Conservation (phyloP, 2,888 invertebrate genomes). For the Alentia gelatinosa region DNA sequence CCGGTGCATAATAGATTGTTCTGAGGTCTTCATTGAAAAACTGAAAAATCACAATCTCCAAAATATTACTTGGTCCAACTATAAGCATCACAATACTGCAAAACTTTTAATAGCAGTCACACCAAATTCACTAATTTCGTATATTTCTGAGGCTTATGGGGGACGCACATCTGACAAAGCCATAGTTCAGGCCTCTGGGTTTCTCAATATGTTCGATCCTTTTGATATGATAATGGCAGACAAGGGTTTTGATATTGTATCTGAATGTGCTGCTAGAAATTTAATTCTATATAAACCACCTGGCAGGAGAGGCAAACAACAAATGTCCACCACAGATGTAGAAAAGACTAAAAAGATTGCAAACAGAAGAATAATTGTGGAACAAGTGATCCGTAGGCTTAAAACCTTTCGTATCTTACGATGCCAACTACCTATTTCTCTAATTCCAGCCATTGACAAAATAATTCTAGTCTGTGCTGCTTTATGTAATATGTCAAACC, state of each 20-base stretch:
- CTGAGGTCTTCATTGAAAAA: constrained; percentile 38
- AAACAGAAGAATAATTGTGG: neutral
- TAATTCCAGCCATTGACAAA: no score
- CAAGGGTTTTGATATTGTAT: constrained; percentile 24
- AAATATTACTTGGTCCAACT: constrained; percentile 45
- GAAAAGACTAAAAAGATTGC: neutral
- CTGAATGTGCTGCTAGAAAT: neutral
- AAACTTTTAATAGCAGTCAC: constrained; percentile 41
- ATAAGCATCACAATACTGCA: constrained; percentile 55
- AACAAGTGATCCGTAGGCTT: neutral
- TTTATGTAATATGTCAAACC: no score
- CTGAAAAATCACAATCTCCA: neutral
- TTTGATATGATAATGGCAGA: constrained; percentile 28
- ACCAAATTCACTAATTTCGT: constrained; percentile 42
- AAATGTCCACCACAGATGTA: neutral
- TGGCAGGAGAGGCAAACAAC: neutral
- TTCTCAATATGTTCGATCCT: neutral
- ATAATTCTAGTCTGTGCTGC: no score
- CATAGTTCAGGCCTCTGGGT: neutral
- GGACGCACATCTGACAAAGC: constrained; percentile 26
- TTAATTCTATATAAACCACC: neutral
- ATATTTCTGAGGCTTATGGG: constrained; percentile 7
- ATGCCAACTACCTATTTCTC: no score
- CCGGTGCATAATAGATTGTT: constrained; percentile 50
- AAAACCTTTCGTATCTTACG: neutral